Conservation (phyloP, 2,113 vertebrate species). For the Harpagus bidentatus region DNA sequence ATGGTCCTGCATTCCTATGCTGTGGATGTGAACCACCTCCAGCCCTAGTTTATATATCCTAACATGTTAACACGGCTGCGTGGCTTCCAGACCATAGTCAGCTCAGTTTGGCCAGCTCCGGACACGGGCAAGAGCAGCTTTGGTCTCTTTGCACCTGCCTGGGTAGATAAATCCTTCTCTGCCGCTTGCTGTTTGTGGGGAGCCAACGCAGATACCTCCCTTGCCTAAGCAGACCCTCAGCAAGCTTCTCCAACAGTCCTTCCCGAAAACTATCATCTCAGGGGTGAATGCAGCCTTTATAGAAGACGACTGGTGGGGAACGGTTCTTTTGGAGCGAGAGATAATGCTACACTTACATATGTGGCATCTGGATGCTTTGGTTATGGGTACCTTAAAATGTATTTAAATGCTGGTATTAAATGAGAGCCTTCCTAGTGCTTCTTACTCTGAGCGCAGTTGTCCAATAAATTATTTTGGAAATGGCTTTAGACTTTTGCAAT, state of each 20-base stretch:
- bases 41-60: background rate
- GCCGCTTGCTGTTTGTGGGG: background rate
- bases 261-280: background rate
- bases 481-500: slow-evolving; percentile 28
- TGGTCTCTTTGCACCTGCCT: background rate
- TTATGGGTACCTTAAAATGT: background rate
- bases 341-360: background rate
- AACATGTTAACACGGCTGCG: rapidly evolving
- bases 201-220: background rate
- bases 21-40: background rate
- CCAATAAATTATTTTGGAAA: slow-evolving; percentile 32
- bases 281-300: background rate
- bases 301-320: background rate
- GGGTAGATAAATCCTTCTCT: background rate
- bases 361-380: background rate
- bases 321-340: background rate
- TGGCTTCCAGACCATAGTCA: background rate
- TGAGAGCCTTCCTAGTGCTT: slow-evolving; percentile 8
- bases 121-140: background rate
- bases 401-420: slow-evolving; percentile 60
- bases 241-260: background rate
- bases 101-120: background rate
- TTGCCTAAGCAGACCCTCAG: background rate
- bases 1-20: background rate
- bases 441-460: slow-evolving; percentile 2